Base-by-base conservation (phyloP, 2,888 invertebrate species). In the Osmoderma eremita region DNA sequence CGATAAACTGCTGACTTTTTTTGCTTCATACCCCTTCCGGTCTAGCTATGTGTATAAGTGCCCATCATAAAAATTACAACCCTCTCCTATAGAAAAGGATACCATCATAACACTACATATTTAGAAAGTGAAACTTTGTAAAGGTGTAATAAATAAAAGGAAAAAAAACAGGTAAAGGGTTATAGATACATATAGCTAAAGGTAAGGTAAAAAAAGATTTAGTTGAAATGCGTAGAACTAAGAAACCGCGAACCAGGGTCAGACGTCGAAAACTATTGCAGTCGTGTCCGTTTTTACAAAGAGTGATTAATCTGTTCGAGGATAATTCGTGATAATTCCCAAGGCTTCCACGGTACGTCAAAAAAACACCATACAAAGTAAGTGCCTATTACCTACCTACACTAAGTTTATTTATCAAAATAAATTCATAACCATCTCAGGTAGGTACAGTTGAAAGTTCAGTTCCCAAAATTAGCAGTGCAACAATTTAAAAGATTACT, bases 241-340 rank as follows among this genome's bases (percentile, higher is more conserved):
- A 73, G 78, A 81, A 81, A 81, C 80, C 81, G 75, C 81, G 75
- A 72, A 63, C 75, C 80, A 80, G 78, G 81, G 81, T 76, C 79
- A 80, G 78, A 71, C 62, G 61, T 74, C 24, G 45, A 45, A 22
- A 41, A 30, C 30, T 6, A 41, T 15, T 45, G 24, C 20, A 6
- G 22, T 15, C 15, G 8, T 24, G 45, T 30, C 65, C 70, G 67
- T 68, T 75, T 77, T 74, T 65, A 45, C 67, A 65, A 8, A 30
- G 30, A n/a, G 71, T 75, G 74, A 75, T 73, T 74, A 75, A 74
- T 72, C 69, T 71, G 67, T 67, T 70, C 64, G 41, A 45, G 30
- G 49, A 49, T 39, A 38, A 54, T 65, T 54, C 15, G 51, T 48
- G 48, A 18, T 51, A 63, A 65, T 49, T 56, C 36, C 30, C 38